These are phyloP conservation scores for Megaceryle torquata DNA, from an alignment of 2,113 vertebrate species.

Conservation along the genomic window DNA sequence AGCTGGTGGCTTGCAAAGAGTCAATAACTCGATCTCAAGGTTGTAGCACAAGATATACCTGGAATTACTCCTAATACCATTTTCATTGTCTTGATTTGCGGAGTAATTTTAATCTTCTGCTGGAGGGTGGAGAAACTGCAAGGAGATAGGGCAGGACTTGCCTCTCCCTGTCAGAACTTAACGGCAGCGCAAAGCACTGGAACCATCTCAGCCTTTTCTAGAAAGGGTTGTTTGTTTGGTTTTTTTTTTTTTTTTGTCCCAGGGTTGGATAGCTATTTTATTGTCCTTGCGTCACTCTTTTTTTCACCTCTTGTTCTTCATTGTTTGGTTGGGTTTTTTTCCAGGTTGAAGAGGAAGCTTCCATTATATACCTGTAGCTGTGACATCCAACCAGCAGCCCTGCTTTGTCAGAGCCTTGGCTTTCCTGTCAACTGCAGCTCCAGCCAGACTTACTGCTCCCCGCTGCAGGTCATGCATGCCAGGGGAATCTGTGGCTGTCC, in stretches of 20 bases:
- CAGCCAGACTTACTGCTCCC: background rate
- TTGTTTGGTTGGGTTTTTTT: background rate
- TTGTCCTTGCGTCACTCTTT: background rate
- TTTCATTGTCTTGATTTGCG: background rate
- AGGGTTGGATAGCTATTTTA: background rate
- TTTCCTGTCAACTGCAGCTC: background rate
- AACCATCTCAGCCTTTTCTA: background rate
- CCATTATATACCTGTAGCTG: background rate
- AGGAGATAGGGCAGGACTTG: background rate
- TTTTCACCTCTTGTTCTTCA: background rate
- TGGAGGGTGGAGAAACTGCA: background rate
- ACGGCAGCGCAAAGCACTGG: background rate
- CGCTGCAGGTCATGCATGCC: background rate
- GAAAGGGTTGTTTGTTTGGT: background rate
- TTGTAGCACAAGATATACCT: background rate
- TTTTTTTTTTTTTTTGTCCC: background rate
- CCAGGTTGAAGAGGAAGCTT: background rate
- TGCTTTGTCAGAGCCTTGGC: background rate
- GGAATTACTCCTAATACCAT: background rate
- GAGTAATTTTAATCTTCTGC: background rate
- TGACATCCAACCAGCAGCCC: background rate
- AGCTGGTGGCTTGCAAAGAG: background rate
- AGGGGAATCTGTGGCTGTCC: background rate
- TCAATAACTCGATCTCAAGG: background rate
- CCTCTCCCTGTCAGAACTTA: background rate